A percentile compares a stretch with the other conserved stretches of the same genome.
phyloP scores from a whole-genome alignment of 2,797 vertebrate species.

The Artibeus jamaicensis region DNA sequence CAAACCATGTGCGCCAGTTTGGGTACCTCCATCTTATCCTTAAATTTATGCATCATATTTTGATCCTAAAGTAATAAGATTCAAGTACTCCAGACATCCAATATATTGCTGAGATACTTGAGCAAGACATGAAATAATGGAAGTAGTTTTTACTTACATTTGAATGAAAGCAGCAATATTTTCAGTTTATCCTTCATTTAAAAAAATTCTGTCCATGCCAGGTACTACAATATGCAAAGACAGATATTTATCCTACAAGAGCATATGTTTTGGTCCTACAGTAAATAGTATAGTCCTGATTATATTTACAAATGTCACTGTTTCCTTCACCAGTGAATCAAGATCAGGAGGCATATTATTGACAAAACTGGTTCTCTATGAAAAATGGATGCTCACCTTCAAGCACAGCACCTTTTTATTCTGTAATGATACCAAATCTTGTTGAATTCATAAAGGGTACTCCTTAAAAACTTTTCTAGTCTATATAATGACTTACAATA shows the following conservation, averaged over 20 bases:
- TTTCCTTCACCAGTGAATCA: conserved; percentile 38
- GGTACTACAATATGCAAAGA: not conserved
- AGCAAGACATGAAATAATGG: not conserved
- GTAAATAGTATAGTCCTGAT: not conserved
- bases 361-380: not conserved
- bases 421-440: not conserved
- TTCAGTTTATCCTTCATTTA: conserved; percentile 5
- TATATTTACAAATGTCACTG: not conserved
- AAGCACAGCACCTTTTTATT: not conserved
- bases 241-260: not conserved
- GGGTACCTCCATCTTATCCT: not conserved
- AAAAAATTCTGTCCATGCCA: conserved; percentile 34
- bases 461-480: not conserved
- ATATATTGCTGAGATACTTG: not conserved
- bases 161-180: conserved; percentile 16
- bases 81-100: conserved; percentile 20
- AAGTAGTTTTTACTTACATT: conserved; percentile 28
- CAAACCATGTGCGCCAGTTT: not conserved
- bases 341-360: not conserved
- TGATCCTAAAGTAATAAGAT: not conserved
- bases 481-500: not conserved
- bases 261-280: not conserved
- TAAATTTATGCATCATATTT: conserved; percentile 13
- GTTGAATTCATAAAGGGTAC: conserved; percentile 10
- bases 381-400: not conserved